Base-by-base conservation (phyloP, 2,113 vertebrate species). In the Limnothrissa miodon region DNA sequence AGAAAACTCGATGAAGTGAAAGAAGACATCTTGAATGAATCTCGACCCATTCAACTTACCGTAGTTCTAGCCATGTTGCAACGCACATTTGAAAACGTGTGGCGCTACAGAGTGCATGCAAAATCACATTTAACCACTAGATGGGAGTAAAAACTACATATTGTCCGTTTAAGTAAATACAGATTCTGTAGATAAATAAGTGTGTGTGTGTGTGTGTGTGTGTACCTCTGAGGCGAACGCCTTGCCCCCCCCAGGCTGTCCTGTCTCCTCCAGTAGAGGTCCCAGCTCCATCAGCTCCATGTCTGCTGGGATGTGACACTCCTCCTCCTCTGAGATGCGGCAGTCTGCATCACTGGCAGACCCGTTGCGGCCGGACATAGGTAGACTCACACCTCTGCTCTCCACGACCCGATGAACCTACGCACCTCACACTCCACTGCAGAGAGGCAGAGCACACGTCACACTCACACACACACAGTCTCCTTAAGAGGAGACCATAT, bases 211-310 rank as follows among this genome's bases (percentile, higher is more conserved):
- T 53, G 19, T 53, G 19, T 53, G 5, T 53, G 51, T 21, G 48
- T 53, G 48, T 53, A 86, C 97, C 85, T 90, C 94, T 85, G 93
- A 42, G 11, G 93, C 84, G 44, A 84, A n/a, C 80, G 88, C 89
- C 87, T 91, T 93, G 84, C 91, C 39, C 0, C 88, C 5, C 1
- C 82, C 87, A 15, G 89, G 93, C 21, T 94, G 93, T 0, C 92
- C 94, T 45, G 95, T 95, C 87, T 95, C 95, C 87, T 97, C 94
- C 25, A 98, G 92, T 33, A 98, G 95, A 3, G 97, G 97, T 23
- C 97, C 97, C 81, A 98, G 92, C 89, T 97, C 97, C 44, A 97
- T 96, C 90, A 99, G 93, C 90, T 98, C 97, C 91, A 97, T 91
- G 0, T 97, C 95, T 29, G 95, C 94, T 7, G 93, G 86, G 3